phyloP scores from a whole-genome alignment of 1,140 invertebrate genomes.

The Eufriesea mexicana region DNA sequence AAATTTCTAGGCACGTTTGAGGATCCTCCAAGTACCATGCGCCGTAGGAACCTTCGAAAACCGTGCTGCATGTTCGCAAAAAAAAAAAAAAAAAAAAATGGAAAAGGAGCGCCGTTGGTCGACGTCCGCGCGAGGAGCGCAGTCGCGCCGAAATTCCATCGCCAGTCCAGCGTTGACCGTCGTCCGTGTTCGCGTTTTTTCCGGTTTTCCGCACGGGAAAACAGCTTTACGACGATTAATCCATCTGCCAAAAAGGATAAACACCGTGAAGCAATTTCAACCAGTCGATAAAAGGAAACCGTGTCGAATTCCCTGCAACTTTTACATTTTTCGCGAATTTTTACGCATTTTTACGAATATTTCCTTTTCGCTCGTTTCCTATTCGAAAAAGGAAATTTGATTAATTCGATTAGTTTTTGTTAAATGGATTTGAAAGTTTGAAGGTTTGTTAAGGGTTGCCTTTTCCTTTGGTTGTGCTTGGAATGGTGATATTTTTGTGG shows the following conservation, averaged over 20 bases:
- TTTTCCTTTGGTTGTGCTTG: too few species aligned
- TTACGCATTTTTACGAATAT: too few species aligned
- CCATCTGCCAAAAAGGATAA: neutral
- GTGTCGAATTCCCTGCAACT: too few species aligned
- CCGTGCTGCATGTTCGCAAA: neutral
- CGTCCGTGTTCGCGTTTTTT: constrained; percentile 36
- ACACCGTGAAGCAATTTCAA: neutral
- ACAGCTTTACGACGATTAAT: neutral
- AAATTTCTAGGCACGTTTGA: neutral
- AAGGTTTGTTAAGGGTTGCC: neutral
- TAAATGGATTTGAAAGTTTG: neutral
- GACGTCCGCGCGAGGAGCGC: constrained; percentile 6
- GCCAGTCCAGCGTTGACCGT: constrained; percentile 61
- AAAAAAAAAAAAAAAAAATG: neutral
- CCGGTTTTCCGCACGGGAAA: neutral
- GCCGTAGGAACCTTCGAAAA: neutral
- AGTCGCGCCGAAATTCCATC: constrained; percentile 53
- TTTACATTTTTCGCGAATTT: neutral
- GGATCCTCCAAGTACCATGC: fast-evolving
- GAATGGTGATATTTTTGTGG: too few species aligned
- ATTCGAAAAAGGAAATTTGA: too few species aligned
- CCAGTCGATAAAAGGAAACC: neutral
- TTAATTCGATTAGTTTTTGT: too few species aligned
- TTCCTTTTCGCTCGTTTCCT: too few species aligned
- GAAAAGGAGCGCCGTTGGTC: neutral